These are phyloP conservation scores for Hippocampus barbouri DNA, from an alignment of 2,113 vertebrate genomes.

Conservation along the genomic window DNA sequence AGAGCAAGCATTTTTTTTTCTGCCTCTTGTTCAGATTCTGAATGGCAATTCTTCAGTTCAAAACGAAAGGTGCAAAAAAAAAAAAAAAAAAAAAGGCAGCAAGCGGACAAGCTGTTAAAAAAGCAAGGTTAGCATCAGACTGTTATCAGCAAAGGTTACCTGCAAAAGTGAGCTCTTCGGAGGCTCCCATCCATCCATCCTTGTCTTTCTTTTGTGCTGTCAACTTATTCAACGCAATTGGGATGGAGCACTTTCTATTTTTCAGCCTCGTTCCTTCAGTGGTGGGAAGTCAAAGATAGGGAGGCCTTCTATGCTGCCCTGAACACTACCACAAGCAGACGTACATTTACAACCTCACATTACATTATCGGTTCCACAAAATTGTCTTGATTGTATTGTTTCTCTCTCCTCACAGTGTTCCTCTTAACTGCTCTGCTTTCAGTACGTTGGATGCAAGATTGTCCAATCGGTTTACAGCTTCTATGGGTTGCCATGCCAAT, in stretches of 20 bases:
- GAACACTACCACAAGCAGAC: too few species aligned
- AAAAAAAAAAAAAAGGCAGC: constrained; percentile 11
- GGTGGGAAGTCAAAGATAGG: too few species aligned
- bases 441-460: too few species aligned
- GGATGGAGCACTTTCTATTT: constrained; percentile 11
- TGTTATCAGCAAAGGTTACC: constrained; percentile 46
- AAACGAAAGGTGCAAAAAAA: constrained; percentile 3
- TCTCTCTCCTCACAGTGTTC: too few species aligned
- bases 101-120: constrained; percentile 46
- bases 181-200: not conserved
- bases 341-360: too few species aligned
- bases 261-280: not conserved
- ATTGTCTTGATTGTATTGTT: too few species aligned
- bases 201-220: constrained; percentile 5
- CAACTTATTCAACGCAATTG: constrained; percentile 11
- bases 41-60: constrained; percentile 26
- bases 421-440: too few species aligned
- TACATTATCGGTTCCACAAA: too few species aligned
- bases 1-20: too few species aligned
- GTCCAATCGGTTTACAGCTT: too few species aligned
- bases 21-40: not conserved
- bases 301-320: too few species aligned
- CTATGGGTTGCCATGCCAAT: too few species aligned
- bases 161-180: not conserved
- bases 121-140: constrained; percentile 52